Evolutionary conservation across 2,888 invertebrate species (phyloP), one percentile per base, ranked within the genome.

Genomic region (Drosophila nr. fundita): DNA sequence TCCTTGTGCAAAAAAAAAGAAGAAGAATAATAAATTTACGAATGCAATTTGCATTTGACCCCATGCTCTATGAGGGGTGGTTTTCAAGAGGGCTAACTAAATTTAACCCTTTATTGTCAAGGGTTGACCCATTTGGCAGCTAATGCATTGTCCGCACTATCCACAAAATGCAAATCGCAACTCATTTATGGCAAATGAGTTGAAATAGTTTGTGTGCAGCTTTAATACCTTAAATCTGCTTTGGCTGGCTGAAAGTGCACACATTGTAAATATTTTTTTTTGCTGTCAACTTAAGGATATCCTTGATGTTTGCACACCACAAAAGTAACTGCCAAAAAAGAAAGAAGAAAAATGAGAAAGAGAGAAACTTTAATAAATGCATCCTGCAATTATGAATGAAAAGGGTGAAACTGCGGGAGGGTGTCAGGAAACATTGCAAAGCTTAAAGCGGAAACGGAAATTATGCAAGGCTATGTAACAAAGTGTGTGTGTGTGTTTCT

Each of bases 271-370:
- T 86, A 83, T 88, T 88, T 90, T 76, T 30, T 30, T 81, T 81
- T 87, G 86, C 77, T 76, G 89, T 68, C 89, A 88, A 77, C 89
- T 87, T 84, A 90, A 90, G 87, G 87, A 90, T 90, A 82, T 90
- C 90, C 87, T 79, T 86, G 86, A 75, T 85, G 83, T 83, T 82
- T 87, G 83, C 83, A 61, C 69, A 67, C 70, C 55, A 64, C 40
- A 57, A 57, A 59, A 61, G 48, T 52, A 40, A 29, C 29, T 60
- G 29, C 15, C n/a, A 24, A 40, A 27, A 45, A 27, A 21, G 24
- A 34, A 38, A 34, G 15, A 21, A 40, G 52, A 40, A 29, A 40
- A 38, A 27, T 36, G 40, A 54, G 54, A 38, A 21, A 34, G 45
- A 48, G 54, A 32, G 42, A 58, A 68, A 63, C 59, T 74, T 74